A percentile compares a stretch with the other conserved stretches of the same genome.
These are phyloP conservation scores for Coendou prehensilis DNA, from an alignment of 2,797 vertebrate species.

Conservation along the genomic window DNA sequence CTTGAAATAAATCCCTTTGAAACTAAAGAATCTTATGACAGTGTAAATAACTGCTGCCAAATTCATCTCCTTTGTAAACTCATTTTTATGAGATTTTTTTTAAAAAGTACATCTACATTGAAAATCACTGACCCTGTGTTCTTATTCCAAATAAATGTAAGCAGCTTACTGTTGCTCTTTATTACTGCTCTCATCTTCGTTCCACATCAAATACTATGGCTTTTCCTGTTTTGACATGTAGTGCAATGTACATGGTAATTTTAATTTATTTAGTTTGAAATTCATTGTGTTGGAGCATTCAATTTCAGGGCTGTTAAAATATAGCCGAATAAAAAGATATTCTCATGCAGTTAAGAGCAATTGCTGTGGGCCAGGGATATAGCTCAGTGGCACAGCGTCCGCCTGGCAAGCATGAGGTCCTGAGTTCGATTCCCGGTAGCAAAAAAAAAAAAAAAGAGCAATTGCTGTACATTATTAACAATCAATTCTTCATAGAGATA, in stretches of 20 bases:
- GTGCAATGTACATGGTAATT: conserved; percentile 74
- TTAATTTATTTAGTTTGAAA: conserved; percentile 81
- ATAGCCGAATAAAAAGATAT: conserved; percentile 72
- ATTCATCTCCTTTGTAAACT: conserved; percentile 69
- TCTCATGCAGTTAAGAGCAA: conserved; percentile 64
- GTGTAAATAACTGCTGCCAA: conserved; percentile 72
- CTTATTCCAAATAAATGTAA: conserved; percentile 71
- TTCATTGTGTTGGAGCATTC: conserved; percentile 54
- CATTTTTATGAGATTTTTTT: conserved; percentile 67
- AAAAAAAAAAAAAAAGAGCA: conserved; percentile 1
- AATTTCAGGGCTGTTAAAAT: conserved; percentile 51
- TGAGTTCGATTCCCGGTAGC: too few relatives aligned
- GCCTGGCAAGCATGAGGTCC: too few relatives aligned
- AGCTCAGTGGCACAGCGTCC: too few relatives aligned
- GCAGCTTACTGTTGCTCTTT: conserved; percentile 59
- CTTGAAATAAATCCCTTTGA: conserved; percentile 72
- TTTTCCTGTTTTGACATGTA: conserved; percentile 80
- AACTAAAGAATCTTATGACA: conserved; percentile 65
- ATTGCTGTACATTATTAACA: conserved; percentile 63
- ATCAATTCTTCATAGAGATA: conserved; percentile 40
- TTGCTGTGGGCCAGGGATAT: neutral
- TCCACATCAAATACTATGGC: conserved; percentile 72
- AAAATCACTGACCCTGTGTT: conserved; percentile 72
- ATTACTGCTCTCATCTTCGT: conserved; percentile 65
- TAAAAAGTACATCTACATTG: conserved; percentile 62